Evolutionary conservation across 2,888 invertebrate genomes (phyloP).

Genomic region (Cosmorhoe ocellata): DNA sequence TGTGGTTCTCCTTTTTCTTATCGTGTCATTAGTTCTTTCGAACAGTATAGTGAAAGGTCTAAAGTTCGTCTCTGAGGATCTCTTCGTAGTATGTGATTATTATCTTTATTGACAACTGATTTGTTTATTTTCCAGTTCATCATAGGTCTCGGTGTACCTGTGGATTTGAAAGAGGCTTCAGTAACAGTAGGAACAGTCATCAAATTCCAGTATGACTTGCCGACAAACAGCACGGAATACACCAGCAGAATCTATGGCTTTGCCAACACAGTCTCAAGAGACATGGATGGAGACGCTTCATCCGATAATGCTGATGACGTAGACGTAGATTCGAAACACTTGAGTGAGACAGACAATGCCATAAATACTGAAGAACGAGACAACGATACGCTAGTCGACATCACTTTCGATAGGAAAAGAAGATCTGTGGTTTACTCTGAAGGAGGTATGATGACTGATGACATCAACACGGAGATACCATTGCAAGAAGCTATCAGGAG

Average conservation of each 20-base stretch:
- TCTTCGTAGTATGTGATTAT: no score
- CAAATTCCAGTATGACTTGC: conserved; percentile 86
- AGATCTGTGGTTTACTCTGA: conserved; percentile 64
- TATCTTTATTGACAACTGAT: no score
- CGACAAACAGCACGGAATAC: conserved; percentile 84
- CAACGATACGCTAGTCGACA: conserved; percentile 67
- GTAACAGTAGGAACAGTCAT: conserved; percentile 85
- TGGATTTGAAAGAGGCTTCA: conserved; percentile 83
- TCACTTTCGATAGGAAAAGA: conserved; percentile 65
- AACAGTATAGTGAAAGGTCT: no score
- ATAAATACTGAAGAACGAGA: conserved; percentile 37
- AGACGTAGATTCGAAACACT: conserved; percentile 26
- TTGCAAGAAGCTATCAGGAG: conserved; percentile 73
- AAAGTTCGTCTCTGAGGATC: no score
- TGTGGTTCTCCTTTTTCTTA: no score
- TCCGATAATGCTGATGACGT: conserved; percentile 38
- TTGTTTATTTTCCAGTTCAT: conserved; percentile 79
- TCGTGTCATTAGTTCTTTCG: no score
- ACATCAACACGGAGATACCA: conserved; percentile 53
- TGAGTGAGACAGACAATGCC: conserved; percentile 33
- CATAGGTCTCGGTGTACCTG: conserved; percentile 85
- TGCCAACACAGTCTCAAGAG: conserved; percentile 66
- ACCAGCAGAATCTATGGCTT: conserved; percentile 78
- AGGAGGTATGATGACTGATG: conserved; percentile 56
- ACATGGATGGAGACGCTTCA: conserved; percentile 55